Base-by-base conservation (phyloP, 2,797 vertebrate species). In the Danio kyathit region DNA sequence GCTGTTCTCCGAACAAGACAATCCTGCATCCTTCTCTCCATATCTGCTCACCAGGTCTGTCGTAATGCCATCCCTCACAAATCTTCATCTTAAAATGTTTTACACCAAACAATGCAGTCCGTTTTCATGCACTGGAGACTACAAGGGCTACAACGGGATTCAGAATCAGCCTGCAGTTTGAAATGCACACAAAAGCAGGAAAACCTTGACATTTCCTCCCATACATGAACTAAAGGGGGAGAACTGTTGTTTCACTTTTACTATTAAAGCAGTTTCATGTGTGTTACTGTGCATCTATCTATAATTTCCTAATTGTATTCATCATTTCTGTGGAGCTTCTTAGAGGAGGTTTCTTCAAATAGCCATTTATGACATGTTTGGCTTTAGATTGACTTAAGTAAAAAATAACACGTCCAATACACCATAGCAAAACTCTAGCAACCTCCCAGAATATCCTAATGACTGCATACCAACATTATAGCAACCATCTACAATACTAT, bases 1-100 rank as follows among this genome's bases (percentile, higher is more conserved):
- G 0, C 95, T 97, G 76, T 99, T 99, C 88, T 98, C 97, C 0
- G 97, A 99, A 86, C 98, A 99, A 89, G 98, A 99, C 92, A 99
- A 99, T 86, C 98, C 98, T 7, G 96, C 97, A 74, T 99, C 98
- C 4, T 98, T 98, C 92, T 98, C 96, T 0, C 95, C 97, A 0
- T 92, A 96, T 85, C 85, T 97, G 41, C 94, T 99, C 71, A 98
- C 97, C 1, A 99, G 98, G 98, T 97, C 88, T 54, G 82, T 73
- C 84, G 5, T 5, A 63, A 16, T 64, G 11, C 9, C 60, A 9
- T 46, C 5, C 10, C 71, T 81, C 19, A 67, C 44, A 52, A 19
- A 79, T 49, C 52, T 59, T 59, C 52, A 72, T 52, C 29, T 54
- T 60, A 44, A 71, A 65, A 79, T 48, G 43, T 38, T 7, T 44